Percentiles rank a stretch among this genome's conserved stretches.
phyloP scores from a whole-genome alignment of 2,113 vertebrate species.

The Mus musculus region GRCm39 chr4:36132001-36132500 shows the following conservation, averaged over 20 bases:
- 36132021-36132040: neutral
- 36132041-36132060: neutral
- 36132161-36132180: neutral
- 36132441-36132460: conserved; percentile 18
- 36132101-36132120: neutral
- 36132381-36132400: neutral
- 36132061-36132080: neutral
- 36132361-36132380: conserved; percentile 45
- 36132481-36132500: conserved; percentile 29
- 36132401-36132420: neutral
- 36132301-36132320: neutral
- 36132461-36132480: conserved; percentile 47
- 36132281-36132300: neutral
- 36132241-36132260: neutral
- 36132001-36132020: neutral
- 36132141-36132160: neutral
- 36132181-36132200: neutral
- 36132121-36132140: neutral
- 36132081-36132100: neutral
- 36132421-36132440: neutral
- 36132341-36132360: neutral
- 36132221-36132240: neutral
- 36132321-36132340: conserved; percentile 13
- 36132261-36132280: neutral
- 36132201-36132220: neutral